Base-by-base conservation (phyloP, 2,797 vertebrate species). In the Sebastes umbrosus region DNA sequence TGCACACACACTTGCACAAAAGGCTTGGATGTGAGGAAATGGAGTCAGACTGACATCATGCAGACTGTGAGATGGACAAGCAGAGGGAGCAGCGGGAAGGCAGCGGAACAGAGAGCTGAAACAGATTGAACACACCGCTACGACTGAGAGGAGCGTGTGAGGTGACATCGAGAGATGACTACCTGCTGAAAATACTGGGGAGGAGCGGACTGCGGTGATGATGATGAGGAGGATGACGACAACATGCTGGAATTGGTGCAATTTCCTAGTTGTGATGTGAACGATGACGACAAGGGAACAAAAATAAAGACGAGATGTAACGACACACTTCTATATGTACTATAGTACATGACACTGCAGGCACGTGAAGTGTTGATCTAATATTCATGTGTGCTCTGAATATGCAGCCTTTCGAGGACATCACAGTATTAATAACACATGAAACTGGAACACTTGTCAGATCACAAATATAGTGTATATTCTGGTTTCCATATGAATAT, bases 21-120 rank as follows among this genome's bases (percentile, higher is more conserved):
- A 70, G 69, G 50, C 80, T 72, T 58, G 62, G 68, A 80, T 86
- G n/a, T 68, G 62, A 63, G 63, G 75, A 84, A 88, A 87, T 73
- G 58, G 83, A 91, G 87, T 89, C 75, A 85, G 89, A 90, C 82
- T 92, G 89, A 92, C 82, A 90, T 90, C 87, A 90, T 79, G 85
- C 80, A 79, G 85, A 75, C 85, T 78, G 6, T 6, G 84, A 88
- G 87, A 90, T 89, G 80, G 80, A 91, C 70, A 60, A 77, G 77
- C 85, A 84, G 91, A 88, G 80, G 73, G 79, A 89, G 82, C 84
- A 85, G 85, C 5, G 0, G 79, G 73, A 34, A 70, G 68, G 62
- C 55, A 76, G 77, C 50, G 58, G 80, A 75, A 25, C 39, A 73
- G 71, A 73, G 54, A 74, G 83, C 27, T 31, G 60, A 66, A 87